Evolutionary conservation across 2,888 invertebrate species (phyloP).

Genomic region (Ichneumoninae sp.): DNA sequence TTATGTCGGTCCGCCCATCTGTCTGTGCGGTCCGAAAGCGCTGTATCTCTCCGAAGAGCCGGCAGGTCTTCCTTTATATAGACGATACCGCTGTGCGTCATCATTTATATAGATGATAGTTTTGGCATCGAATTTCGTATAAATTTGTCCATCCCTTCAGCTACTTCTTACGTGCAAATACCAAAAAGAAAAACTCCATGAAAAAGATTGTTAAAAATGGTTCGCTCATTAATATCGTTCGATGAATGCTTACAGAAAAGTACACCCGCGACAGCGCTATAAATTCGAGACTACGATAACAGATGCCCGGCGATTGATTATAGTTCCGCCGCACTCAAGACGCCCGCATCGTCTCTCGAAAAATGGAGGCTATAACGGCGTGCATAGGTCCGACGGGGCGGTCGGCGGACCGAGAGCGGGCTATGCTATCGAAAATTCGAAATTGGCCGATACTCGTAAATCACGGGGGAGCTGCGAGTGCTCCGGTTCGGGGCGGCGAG

Average conservation of each 20-base stretch:
- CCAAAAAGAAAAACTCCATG: too few species aligned
- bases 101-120: too few species aligned
- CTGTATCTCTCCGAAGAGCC: too few species aligned
- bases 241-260: background rate
- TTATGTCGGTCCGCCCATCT: too few species aligned
- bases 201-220: too few species aligned
- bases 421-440: constrained; percentile 73
- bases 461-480: constrained; percentile 66
- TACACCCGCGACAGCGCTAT: background rate
- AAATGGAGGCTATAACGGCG: constrained; percentile 18
- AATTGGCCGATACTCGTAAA: constrained; percentile 75
- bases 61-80: too few species aligned
- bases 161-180: too few species aligned
- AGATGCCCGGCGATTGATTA: constrained; percentile 43
- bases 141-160: too few species aligned
- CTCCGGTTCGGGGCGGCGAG: constrained; percentile 42
- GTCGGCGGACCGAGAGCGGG: constrained; percentile 50
- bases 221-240: background rate
- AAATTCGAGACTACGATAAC: background rate
- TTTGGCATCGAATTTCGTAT: too few species aligned
- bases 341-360: constrained; percentile 21
- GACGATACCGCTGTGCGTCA: too few species aligned
- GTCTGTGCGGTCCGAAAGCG: too few species aligned
- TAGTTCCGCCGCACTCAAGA: constrained; percentile 39
- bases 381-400: constrained; percentile 35